Evolutionary conservation across 2,113 vertebrate species (phyloP), one percentile per base, ranked within the genome.

Genomic region (Acrocephalus kingi): DNA sequence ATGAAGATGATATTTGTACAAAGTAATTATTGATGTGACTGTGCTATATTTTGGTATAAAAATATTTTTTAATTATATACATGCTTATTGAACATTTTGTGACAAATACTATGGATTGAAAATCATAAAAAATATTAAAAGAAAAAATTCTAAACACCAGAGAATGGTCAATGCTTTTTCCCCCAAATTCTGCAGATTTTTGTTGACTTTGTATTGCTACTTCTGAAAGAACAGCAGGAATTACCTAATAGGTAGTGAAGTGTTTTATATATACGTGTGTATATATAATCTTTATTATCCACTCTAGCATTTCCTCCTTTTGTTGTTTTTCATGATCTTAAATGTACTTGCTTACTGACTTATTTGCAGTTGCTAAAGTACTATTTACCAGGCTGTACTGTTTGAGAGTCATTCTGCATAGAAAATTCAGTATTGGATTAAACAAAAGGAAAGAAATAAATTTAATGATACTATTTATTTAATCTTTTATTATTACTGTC

Each of bases 391-490:
- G 87, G 82, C 84, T 89, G 43, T 96, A 87, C 71, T 94, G 80
- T 96, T 93, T 2, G 3, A 84, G 96, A 96, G 81, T 97, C 96
- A 97, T 95, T 96, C 91, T 95, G 94, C 97, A 97, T 92, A 97
- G 96, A 97, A 97, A 97, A 98, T 96, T 97, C 95, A 97, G 87
- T 92, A 94, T 95, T 96, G 72, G 92, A 79, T 96, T 97, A 90
- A 97, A 89, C 90, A 80, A 97, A 97, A 97, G 80, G 78, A 97
- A 97, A 95, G 81, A 80, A 90, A 97, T 97, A 98, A 92, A 97
- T 98, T 97, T 95, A 97, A 94, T 97, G 97, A 97, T 97, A 96
- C 91, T 85, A 93, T 98, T 98, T 98, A 98, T 98, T 98, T 97
- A 98, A 98, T 98, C 97, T 98, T 98, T 97, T 98, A 97, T 97